A percentile compares a stretch with the other conserved stretches of the same genome.
Evolutionary conservation across 2,113 vertebrate genomes (phyloP).

Genomic region (Sturnira hondurensis): DNA sequence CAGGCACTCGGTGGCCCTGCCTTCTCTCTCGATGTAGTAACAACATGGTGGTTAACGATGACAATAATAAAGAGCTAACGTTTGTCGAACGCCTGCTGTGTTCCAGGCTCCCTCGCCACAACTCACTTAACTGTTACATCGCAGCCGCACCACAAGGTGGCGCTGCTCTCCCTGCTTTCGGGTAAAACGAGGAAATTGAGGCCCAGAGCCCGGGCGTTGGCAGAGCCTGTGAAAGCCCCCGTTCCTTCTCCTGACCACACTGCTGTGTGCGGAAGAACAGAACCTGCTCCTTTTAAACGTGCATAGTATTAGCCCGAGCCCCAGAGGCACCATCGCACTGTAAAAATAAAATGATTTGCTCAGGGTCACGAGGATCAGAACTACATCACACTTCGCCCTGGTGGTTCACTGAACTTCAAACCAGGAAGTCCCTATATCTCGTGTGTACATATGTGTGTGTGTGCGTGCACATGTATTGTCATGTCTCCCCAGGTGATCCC

Average conservation of each 20-base stretch:
- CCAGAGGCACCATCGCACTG: not conserved
- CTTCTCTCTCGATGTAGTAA: not conserved
- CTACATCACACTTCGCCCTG: not conserved
- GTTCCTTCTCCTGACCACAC: not conserved
- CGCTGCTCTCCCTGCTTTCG: not conserved
- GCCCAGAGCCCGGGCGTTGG: not conserved
- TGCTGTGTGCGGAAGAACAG: not conserved
- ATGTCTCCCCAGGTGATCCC: not conserved
- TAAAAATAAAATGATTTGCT: not conserved
- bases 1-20: not conserved
- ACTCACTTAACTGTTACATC: not conserved
- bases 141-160: too few species aligned
- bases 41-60: not conserved
- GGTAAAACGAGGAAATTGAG: not conserved
- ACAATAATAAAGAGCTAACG: not conserved
- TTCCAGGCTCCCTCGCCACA: rapidly evolving
- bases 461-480: not conserved
- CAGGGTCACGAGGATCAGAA: not conserved
- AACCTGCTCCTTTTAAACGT: not conserved
- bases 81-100: not conserved
- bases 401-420: not conserved
- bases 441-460: not conserved
- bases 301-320: not conserved
- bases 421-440: not conserved
- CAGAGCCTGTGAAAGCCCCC: not conserved